Evolutionary conservation across 92 coral and sea anemone species (phyloP).

Genomic region (Muricea muricata): DNA sequence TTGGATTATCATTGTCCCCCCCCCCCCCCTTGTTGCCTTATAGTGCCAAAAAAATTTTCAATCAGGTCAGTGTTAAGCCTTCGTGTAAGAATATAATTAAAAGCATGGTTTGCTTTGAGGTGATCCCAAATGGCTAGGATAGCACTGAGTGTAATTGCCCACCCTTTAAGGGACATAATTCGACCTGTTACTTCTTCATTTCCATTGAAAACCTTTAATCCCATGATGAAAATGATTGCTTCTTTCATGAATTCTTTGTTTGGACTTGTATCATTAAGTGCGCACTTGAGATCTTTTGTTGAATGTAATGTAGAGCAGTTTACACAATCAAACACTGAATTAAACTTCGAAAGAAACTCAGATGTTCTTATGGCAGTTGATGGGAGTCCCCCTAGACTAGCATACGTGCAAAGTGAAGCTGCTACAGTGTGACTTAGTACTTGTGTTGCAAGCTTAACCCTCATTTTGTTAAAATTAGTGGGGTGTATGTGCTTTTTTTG

Average conservation of each 20-base stretch:
- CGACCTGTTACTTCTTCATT: slow-evolving; percentile 19
- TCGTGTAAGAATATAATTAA: slow-evolving; percentile 29
- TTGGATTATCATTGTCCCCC: slow-evolving; percentile 33
- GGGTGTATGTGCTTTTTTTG: no score
- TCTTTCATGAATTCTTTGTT: slow-evolving; percentile 36
- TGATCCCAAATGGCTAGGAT: slow-evolving; percentile 28
- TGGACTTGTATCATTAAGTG: slow-evolving; percentile 17
- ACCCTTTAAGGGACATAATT: slow-evolving; percentile 37
- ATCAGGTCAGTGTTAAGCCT: slow-evolving; percentile 31
- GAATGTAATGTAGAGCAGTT: slow-evolving; percentile 18
- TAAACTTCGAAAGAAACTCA: slow-evolving; percentile 14
- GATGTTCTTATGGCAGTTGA: slow-evolving; percentile 34
- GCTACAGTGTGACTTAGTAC: slow-evolving; percentile 36
- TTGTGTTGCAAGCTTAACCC: slow-evolving; percentile 35
- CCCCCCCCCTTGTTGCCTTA: slow-evolving; percentile 33
- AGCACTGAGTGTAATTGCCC: slow-evolving; percentile 38
- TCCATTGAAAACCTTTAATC: slow-evolving; percentile 13
- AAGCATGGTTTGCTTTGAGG: slow-evolving; percentile 19
- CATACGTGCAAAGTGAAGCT: slow-evolving; percentile 30
- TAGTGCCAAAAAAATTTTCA: slow-evolving; percentile 42
- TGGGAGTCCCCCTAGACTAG: slow-evolving; percentile 27
- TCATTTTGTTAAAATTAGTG: slow-evolving; percentile 27
- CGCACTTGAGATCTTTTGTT: slow-evolving; percentile 22
- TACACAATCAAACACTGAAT: slow-evolving; percentile 16
- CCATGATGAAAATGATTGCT: slow-evolving; percentile 8